Evolutionary conservation across 2,888 invertebrate species (phyloP), one percentile per base, ranked within the genome.

Genomic region (Pammene fasciana): DNA sequence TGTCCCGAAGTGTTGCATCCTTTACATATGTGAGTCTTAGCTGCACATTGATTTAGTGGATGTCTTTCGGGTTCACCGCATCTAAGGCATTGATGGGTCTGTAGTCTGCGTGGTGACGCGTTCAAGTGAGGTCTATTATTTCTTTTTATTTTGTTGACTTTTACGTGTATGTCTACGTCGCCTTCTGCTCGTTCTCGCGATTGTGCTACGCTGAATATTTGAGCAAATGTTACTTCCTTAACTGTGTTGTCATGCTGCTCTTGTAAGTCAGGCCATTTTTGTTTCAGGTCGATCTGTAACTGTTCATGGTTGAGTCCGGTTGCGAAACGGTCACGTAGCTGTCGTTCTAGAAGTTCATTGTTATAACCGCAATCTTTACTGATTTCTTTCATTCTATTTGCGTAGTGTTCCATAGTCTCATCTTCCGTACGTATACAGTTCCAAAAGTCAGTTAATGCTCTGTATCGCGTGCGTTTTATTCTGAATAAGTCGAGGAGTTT

Each of bases 111-210:
- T 7, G 36, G 36, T 36, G 36, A 36, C 36, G 36, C 7, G 11
- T 11, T 43, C 43, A 10, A 5, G 43, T 11, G 1, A 7, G 43
- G 11, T 10, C 11, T 10, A 5, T 5, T 9, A 11, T 43, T 43
- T 43, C 43, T 43, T 11, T 43, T 43, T 10, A 43, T 43, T 11
- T 43, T 43, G 11, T 43, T 43, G 16, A 18, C 36, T 55, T 55
- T 7, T n/a, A n/a, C 5, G n/a, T n/a, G 8, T 11, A 26, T 36
- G 34, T 52, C 26, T 14, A 2, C n/a, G 14, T 60, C 60, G 9
- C 45, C 14, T 13, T 61, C 50, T 11, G 54, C 65, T 36, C 36
- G 65, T 46, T 65, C 65, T 9, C 65, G 54, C 5, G 65, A 65
- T 36, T 36, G 36, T 36, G 36, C 36, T 36, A 36, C 36, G 36